Evolutionary conservation across 2,888 invertebrate genomes (phyloP), one percentile per base, ranked within the genome.

Genomic region (Nomada goodeniana): DNA sequence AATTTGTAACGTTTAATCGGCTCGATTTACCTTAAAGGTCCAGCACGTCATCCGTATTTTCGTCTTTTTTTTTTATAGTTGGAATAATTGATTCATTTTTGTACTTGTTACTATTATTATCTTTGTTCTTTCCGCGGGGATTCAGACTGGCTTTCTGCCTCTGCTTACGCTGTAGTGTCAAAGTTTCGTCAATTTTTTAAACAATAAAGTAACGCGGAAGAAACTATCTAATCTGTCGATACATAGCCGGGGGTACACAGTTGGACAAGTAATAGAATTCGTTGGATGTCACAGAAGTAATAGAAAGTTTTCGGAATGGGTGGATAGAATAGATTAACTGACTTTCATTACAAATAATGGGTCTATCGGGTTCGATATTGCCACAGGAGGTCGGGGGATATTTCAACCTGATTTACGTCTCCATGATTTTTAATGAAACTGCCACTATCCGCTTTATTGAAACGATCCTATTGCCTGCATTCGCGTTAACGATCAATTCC

Each of bases 271-370:
- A 65, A n/a, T 47, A 29, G n/a, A 29, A 13, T 7, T 23, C 26
- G n/a, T 10, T 10, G 20, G 7, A 5, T 0, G 52, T 13, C 13
- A 7, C 7, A 50, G 20, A 20, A 53, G 1, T 20, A 53, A 53
- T 15, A 20, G 20, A 67, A 26, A 67, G 15, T 10, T 2, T 7
- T 7, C 5, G 63, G 13, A n/a, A 29, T 3, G 9, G 26, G n/a
- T 3, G 29, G n/a, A 11, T n/a, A n/a, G 7, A 29, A 15, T 65
- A 18, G 52, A 53, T 67, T 67, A 67, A 53, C 52, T 10, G 52
- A 52, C 52, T 53, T 67, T 67, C 67, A 52, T 67, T 67, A 53
- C 9, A 52, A 67, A 67, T 67, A 67, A 53, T 36, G 67, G 67
- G 20, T 9, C 15, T 20, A 67, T 53, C n/a, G 13, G 3, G 52